Percentiles rank a stretch among this genome's conserved stretches.
phyloP scores from a whole-genome alignment of 2,113 vertebrate species.

The Lonchura striata region DNA sequence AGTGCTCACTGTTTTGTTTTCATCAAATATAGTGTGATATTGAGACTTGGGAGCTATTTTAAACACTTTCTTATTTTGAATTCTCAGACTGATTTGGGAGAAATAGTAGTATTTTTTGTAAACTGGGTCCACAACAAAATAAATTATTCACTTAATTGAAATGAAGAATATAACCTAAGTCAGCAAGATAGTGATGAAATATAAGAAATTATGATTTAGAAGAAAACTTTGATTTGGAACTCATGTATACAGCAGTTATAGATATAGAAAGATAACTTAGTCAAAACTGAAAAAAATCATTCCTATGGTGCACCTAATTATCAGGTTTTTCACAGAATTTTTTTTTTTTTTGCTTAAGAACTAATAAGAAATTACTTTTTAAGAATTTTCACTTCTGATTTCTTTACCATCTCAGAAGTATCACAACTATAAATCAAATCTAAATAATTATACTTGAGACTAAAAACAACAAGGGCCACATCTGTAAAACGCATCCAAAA shows the following conservation, averaged over 20 bases:
- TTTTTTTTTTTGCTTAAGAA: not conserved
- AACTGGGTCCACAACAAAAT: not conserved
- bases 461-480: slow-evolving; percentile 53
- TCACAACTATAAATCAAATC: slow-evolving; percentile 63
- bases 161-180: not conserved
- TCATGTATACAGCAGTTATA: not conserved
- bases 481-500: slow-evolving; percentile 65
- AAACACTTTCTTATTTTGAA: not conserved
- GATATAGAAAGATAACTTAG: not conserved
- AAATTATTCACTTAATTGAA: not conserved
- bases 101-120: not conserved
- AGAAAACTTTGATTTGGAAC: not conserved
- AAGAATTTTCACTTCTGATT: slow-evolving; percentile 48
- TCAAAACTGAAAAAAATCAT: not conserved
- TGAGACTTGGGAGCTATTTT: not conserved
- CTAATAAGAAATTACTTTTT: not conserved
- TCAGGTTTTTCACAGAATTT: not conserved
- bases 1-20: not conserved
- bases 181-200: not conserved
- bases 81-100: not conserved
- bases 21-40: not conserved
- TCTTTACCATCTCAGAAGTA: slow-evolving; percentile 55
- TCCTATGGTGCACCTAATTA: not conserved
- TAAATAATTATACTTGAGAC: slow-evolving; percentile 49
- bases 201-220: not conserved